Base-by-base conservation (phyloP, 2,888 invertebrate species). In the Hyles lineata region DNA sequence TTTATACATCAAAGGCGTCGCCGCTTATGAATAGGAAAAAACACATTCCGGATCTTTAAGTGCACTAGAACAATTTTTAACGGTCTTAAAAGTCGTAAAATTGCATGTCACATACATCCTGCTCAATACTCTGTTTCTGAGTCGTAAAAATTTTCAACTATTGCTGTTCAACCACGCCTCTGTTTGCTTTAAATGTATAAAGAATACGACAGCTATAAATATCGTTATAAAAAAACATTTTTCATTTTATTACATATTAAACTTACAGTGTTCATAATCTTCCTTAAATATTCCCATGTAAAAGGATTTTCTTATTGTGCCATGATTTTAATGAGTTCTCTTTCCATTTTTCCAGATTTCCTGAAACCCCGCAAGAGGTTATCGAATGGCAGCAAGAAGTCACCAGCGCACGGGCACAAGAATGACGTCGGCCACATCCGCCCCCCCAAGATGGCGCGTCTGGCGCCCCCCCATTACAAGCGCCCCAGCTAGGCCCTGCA, bases 311-410 rank as follows among this genome's bases (percentile, higher is more conserved):
- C 3, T 11, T 11, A 43, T 43, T 43, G 15, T 15, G 11, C 15
- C 43, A 43, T 43, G 11, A 3, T 43, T 11, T 43, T 43, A 43
- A 15, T 43, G 11, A 1, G 3, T 43, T 43, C 11, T 43, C 78
- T 79, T 78, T 84, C 79, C 79, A 71, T 85, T 75, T 88, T 94
- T 96, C 55, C 96, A 96, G 96, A 96, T 94, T 96, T 95, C 92
- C 93, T 96, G 95, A 95, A 96, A 87, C 95, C 95, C 74, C 96
- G 96, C 88, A 96, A 96, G 88, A 95, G 96, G 87, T 87, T 94
- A 86, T 88, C 95, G 78, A 92, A 87, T 85, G 88, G 81, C 78
- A 92, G 92, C 78, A 92, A 95, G 89, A 95, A 94, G 87, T 93
- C 94, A n/a, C 93, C 93, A 19, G 89, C 88, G 70, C 91, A 91